Percentiles rank a stretch among this genome's conserved stretches.
Evolutionary conservation across 2,888 invertebrate species (phyloP).

Genomic region (Sipha maydis): DNA sequence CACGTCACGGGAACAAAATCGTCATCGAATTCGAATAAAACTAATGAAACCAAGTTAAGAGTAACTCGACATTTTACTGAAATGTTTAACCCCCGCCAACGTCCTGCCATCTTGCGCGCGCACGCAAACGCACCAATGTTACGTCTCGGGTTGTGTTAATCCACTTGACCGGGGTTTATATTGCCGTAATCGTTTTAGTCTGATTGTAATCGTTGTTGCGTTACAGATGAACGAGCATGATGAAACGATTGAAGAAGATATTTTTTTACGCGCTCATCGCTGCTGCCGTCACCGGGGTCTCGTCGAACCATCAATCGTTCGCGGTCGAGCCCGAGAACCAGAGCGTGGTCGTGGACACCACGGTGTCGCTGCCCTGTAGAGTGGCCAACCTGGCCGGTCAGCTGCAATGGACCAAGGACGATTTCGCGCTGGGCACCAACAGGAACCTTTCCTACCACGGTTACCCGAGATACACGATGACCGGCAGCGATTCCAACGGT

Average conservation of each 20-base stretch:
- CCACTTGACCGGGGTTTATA: no score
- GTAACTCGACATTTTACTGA: no score
- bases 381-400: constrained; percentile 89
- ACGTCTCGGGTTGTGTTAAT: no score
- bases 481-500: constrained; percentile 95
- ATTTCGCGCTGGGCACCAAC: constrained; percentile 92
- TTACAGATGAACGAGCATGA: constrained; percentile 49
- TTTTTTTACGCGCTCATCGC: background rate
- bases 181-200: no score
- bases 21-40: no score
- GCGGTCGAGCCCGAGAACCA: constrained; percentile 92
- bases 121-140: no score
- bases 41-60: no score
- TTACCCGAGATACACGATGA: constrained; percentile 94
- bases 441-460: constrained; percentile 81
- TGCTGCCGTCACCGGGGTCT: constrained; percentile 62
- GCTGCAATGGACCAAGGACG: constrained; percentile 97
- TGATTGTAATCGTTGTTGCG: background rate
- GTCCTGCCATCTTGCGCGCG: no score
- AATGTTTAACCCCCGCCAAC: no score
- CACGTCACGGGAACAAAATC: no score
- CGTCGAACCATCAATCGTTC: constrained; percentile 78
- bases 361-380: constrained; percentile 88
- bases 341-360: constrained; percentile 87
- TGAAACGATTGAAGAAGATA: constrained; percentile 22